These are phyloP conservation scores for Tinea trinotella DNA, from an alignment of 2,888 invertebrate genomes.

Conservation along the genomic window DNA sequence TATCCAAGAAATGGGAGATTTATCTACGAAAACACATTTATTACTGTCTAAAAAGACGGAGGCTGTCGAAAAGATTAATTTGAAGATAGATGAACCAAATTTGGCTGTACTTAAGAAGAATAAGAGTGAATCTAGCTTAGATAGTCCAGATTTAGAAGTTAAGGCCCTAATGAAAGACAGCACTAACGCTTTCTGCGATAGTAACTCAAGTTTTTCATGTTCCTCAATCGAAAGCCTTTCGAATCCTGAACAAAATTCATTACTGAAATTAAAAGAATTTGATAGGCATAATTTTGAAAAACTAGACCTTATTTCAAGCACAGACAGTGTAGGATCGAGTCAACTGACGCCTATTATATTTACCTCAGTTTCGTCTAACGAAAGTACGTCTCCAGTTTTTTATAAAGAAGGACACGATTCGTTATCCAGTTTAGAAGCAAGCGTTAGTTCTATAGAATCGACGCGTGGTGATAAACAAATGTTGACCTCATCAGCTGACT, in stretches of 20 bases:
- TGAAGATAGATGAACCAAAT: slow-evolving; percentile 43
- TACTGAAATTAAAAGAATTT: slow-evolving; percentile 38
- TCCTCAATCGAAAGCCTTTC: slow-evolving; percentile 66
- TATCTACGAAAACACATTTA: slow-evolving; percentile 36
- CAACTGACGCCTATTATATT: slow-evolving; percentile 59
- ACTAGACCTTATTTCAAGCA: slow-evolving; percentile 45
- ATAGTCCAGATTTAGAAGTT: slow-evolving; percentile 66
- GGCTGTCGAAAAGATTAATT: slow-evolving; percentile 31
- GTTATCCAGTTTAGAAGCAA: slow-evolving; percentile 61
- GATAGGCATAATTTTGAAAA: slow-evolving; percentile 56
- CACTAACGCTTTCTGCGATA: slow-evolving; percentile 56
- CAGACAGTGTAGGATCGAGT: slow-evolving; percentile 54
- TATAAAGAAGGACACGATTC: slow-evolving; percentile 61
- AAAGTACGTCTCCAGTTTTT: slow-evolving; percentile 61
- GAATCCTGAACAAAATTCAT: slow-evolving; percentile 32
- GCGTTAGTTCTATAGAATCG: slow-evolving; percentile 64
- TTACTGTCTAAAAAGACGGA: slow-evolving; percentile 11
- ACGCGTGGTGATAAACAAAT: slow-evolving; percentile 46
- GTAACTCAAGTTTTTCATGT: slow-evolving; percentile 60
- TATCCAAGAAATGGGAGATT: slow-evolving; percentile 50
- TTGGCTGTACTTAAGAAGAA: slow-evolving; percentile 63
- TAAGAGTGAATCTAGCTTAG: slow-evolving; percentile 66
- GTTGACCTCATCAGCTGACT: slow-evolving; percentile 63
- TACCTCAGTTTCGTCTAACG: slow-evolving; percentile 62
- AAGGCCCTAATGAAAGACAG: slow-evolving; percentile 61